Evolutionary conservation across 1,140 invertebrate genomes (phyloP).

Genomic region (Drosophila simulans): DNA sequence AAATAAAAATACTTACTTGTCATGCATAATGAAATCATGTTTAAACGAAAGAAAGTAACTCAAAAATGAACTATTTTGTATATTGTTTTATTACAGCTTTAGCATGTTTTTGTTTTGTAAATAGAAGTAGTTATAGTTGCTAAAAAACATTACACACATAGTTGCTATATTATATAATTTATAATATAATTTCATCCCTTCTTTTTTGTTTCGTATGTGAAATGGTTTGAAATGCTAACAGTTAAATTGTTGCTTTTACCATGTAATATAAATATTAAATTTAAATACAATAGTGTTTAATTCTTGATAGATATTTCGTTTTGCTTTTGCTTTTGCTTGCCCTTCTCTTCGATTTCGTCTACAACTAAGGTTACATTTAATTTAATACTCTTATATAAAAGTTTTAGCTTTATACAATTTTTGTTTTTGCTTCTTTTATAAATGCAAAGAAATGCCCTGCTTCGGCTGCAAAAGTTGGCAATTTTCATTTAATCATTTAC

Average conservation of each 20-base stretch:
- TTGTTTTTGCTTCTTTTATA: constrained; percentile 64
- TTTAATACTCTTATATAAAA: constrained; percentile 73
- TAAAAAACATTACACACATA: constrained; percentile 76
- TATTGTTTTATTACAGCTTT: constrained; percentile 68
- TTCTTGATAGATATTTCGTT: constrained; percentile 68
- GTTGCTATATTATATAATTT: constrained; percentile 66
- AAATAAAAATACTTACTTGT: constrained; percentile 37
- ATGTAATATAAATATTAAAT: constrained; percentile 70
- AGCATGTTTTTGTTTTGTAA: constrained; percentile 55
- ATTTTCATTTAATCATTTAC: constrained; percentile 37
- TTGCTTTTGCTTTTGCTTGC: constrained; percentile 22
- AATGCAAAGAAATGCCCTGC: constrained; percentile 71
- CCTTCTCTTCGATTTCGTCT: constrained; percentile 41
- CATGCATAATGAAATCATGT: constrained; percentile 30
- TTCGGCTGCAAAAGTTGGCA: constrained; percentile 65
- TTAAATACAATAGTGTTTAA: constrained; percentile 78
- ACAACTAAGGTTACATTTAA: constrained; percentile 69
- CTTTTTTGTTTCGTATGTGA: constrained; percentile 74
- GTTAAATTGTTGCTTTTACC: constrained; percentile 75
- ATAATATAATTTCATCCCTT: constrained; percentile 47
- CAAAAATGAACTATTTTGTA: constrained; percentile 43
- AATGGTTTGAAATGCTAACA: constrained; percentile 74
- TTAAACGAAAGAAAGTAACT: constrained; percentile 33
- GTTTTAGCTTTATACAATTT: constrained; percentile 74
- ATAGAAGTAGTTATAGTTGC: constrained; percentile 79